Conservation (phyloP, 2,888 invertebrate species). For the Chironomus tentans region DNA sequence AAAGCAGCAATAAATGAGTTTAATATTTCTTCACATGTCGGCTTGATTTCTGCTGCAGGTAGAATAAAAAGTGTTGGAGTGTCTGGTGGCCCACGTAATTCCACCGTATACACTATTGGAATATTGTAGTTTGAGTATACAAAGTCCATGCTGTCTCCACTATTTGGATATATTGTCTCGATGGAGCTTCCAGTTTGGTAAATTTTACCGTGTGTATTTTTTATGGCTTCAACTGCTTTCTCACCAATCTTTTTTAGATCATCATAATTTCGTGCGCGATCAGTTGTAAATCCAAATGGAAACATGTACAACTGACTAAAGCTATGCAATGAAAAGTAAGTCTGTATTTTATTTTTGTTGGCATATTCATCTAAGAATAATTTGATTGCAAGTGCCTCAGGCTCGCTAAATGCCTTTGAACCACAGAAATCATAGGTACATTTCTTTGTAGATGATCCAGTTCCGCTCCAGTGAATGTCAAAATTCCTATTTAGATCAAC, state of each 20-base stretch:
- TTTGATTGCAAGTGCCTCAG: slow-evolving; percentile 44
- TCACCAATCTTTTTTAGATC: slow-evolving; percentile 39
- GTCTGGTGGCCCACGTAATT: slow-evolving; percentile 12
- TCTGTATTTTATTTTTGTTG: slow-evolving; percentile 40
- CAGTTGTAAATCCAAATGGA: slow-evolving; percentile 47
- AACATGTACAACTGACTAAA: slow-evolving; percentile 56
- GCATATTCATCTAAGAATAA: slow-evolving; percentile 35
- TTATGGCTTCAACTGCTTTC: slow-evolving; percentile 37
- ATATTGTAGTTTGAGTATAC: slow-evolving; percentile 45
- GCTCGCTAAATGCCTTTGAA: slow-evolving; percentile 49
- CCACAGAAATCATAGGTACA: slow-evolving; percentile 55
- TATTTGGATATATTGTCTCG: slow-evolving; percentile 42
- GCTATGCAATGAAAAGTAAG: slow-evolving; percentile 58
- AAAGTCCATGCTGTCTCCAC: slow-evolving; percentile 33
- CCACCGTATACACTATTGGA: slow-evolving; percentile 46
- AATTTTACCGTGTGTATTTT: slow-evolving; percentile 32
- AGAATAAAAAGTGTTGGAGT: slow-evolving; percentile 14
- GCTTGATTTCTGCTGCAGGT: slow-evolving; percentile 18
- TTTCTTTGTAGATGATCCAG: slow-evolving; percentile 46
- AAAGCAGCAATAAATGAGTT: slow-evolving; percentile 15
- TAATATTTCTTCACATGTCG: slow-evolving; percentile 18
- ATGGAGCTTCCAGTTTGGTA: slow-evolving; percentile 39
- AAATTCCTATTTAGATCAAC: slow-evolving; percentile 62
- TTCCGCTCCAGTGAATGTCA: slow-evolving; percentile 50
- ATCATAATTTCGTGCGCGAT: slow-evolving; percentile 42